Evolutionary conservation across 2,113 vertebrate species (phyloP).

Genomic region (Rhombomys opimus): DNA sequence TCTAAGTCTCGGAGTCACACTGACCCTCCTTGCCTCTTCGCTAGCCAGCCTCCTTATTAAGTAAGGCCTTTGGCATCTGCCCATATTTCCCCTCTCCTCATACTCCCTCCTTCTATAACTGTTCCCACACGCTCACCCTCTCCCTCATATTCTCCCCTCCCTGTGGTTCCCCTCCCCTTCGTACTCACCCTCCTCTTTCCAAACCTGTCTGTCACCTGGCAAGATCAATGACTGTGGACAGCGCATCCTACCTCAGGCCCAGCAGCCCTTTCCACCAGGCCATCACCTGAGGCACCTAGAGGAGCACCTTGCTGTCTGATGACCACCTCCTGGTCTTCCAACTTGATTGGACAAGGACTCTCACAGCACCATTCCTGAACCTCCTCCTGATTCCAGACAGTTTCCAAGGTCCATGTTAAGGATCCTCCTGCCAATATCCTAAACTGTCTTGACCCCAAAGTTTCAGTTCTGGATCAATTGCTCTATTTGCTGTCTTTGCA

Average conservation of each 20-base stretch:
- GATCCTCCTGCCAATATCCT: not conserved
- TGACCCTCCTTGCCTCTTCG: not conserved
- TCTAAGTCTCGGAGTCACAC: not conserved
- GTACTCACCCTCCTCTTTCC: not conserved
- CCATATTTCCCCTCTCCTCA: too few relatives aligned
- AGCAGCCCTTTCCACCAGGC: not conserved
- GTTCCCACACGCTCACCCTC: not conserved
- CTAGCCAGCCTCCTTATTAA: not conserved
- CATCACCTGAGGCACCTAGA: not conserved
- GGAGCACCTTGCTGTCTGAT: not conserved
- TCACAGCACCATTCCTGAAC: not conserved
- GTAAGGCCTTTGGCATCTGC: not conserved
- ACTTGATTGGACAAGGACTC: not conserved
- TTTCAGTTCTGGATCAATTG: not conserved
- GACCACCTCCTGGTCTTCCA: not conserved
- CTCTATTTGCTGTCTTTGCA: not conserved
- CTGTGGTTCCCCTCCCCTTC: not conserved
- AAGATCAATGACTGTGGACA: not conserved
- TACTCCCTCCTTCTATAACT: too few relatives aligned
- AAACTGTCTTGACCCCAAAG: not conserved
- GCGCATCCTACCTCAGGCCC: not conserved
- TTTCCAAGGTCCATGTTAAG: not conserved
- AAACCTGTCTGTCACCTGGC: not conserved
- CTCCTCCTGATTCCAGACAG: not conserved
- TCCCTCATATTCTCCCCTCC: not conserved